Conservation (phyloP, 1,140 invertebrate genomes). For the Drosophila persimilis region DNA sequence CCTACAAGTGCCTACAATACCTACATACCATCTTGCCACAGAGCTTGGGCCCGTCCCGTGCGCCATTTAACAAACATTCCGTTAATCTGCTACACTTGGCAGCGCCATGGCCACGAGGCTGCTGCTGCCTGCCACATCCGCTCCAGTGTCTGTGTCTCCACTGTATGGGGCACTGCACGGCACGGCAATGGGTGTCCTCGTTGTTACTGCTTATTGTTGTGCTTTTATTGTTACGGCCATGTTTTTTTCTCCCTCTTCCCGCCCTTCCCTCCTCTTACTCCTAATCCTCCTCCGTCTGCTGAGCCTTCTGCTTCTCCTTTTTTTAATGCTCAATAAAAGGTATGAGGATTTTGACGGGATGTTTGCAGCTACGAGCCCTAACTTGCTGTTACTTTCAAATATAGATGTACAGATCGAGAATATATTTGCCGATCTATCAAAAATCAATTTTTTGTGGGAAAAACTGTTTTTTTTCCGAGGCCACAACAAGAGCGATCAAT, state of each 20-base stretch:
- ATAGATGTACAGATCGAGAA: no score
- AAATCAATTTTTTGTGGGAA: no score
- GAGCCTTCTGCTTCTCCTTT: no score
- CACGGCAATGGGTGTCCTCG: constrained; percentile 43
- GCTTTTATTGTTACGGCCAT: constrained; percentile 80
- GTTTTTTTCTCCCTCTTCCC: constrained; percentile 42
- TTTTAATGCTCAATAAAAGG: no score
- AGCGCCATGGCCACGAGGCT: constrained; percentile 63
- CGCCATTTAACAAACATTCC: constrained; percentile 78
- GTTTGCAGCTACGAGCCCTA: no score
- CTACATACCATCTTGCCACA: constrained; percentile 2
- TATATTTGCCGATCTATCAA: no score
- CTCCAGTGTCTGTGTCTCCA: constrained; percentile 16
- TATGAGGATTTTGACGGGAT: no score
- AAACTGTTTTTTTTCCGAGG: no score
- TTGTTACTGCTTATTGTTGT: constrained; percentile 80
- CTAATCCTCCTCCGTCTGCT: no score
- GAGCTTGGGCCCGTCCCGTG: constrained; percentile 23
- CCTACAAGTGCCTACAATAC: constrained; percentile 3
- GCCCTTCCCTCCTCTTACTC: constrained; percentile 12
- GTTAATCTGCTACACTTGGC: constrained; percentile 79
- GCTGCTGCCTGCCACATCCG: constrained; percentile 26
- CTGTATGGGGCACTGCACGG: not conserved
- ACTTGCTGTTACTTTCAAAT: no score
- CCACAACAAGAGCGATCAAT: no score